Conservation (phyloP, 2,888 invertebrate species). For the Mythimna loreyi region DNA sequence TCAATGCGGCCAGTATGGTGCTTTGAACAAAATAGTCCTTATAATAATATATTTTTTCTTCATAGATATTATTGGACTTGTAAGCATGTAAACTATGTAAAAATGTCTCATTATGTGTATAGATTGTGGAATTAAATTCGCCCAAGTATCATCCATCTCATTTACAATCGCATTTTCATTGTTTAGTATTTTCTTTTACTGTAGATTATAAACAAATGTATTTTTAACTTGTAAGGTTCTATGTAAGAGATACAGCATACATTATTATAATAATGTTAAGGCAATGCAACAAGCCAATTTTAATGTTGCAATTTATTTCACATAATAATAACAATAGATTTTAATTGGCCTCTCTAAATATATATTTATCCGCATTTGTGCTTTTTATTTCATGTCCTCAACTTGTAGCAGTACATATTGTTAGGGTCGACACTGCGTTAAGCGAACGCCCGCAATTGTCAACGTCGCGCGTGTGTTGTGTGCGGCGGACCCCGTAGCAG, state of each 20-base stretch:
- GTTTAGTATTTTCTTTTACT: slow-evolving; percentile 79
- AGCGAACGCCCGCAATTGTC: too few relatives aligned
- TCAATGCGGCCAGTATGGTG: slow-evolving; percentile 83
- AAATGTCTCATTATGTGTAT: slow-evolving; percentile 55
- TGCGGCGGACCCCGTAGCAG: too few relatives aligned
- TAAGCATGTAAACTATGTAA: slow-evolving; percentile 64
- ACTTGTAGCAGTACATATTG: background rate
- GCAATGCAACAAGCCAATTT: slow-evolving; percentile 76
- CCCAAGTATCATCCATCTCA: slow-evolving; percentile 82
- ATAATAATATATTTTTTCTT: slow-evolving; percentile 69
- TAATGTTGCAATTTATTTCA: slow-evolving; percentile 80
- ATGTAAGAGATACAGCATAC: slow-evolving; percentile 78
- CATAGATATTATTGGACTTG: slow-evolving; percentile 63
- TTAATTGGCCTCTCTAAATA: slow-evolving; percentile 89
- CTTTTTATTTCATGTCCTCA: slow-evolving; percentile 38
- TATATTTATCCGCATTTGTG: slow-evolving; percentile 82
- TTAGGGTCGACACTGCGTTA: too few relatives aligned
- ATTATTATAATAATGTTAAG: slow-evolving; percentile 72
- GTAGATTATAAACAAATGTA: slow-evolving; percentile 66
- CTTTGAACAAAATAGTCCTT: slow-evolving; percentile 79
- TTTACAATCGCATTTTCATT: slow-evolving; percentile 81
- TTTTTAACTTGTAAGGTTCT: slow-evolving; percentile 79
- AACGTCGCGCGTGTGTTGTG: too few relatives aligned
- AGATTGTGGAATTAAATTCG: slow-evolving; percentile 70
- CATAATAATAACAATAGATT: slow-evolving; percentile 79